phyloP scores from a whole-genome alignment of 1,140 invertebrate genomes.

The Drosophila paulistorum region DNA sequence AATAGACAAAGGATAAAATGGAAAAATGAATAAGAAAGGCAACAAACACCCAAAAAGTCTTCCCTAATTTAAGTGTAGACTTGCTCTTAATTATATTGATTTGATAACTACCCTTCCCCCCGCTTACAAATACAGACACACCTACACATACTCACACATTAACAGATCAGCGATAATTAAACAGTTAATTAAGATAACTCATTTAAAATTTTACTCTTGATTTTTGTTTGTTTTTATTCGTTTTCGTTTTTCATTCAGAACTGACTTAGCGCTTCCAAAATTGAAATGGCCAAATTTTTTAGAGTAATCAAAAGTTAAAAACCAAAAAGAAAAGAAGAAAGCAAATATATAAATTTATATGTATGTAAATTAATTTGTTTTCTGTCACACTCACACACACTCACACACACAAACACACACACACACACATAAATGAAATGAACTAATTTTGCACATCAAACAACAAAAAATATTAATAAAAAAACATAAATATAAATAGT shows the following conservation, averaged over 20 bases:
- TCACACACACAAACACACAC: slow-evolving; percentile 7
- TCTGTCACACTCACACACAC: neutral
- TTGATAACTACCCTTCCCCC: neutral
- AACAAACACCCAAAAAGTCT: slow-evolving; percentile 70
- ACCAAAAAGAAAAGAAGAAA: slow-evolving; percentile 20
- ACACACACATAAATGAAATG: slow-evolving; percentile 22
- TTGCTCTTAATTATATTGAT: slow-evolving; percentile 2
- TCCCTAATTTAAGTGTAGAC: slow-evolving; percentile 70
- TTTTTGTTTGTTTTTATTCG: slow-evolving; percentile 17
- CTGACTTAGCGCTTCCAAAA: slow-evolving; percentile 82
- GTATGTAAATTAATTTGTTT: slow-evolving; percentile 25
- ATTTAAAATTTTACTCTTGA: neutral
- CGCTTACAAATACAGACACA: neutral
- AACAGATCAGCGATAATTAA: slow-evolving; percentile 13
- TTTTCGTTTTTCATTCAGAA: slow-evolving; percentile 63
- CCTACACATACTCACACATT: slow-evolving; percentile 19
- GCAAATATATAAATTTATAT: slow-evolving; percentile 36
- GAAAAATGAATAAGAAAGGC: slow-evolving; percentile 15
- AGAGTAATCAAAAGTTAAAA: slow-evolving; percentile 60
- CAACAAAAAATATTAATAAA: slow-evolving; percentile 28
- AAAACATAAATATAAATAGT: slow-evolving; percentile 35
- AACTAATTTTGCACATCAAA: slow-evolving; percentile 61
- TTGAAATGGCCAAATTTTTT: slow-evolving; percentile 81
- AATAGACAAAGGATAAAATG: neutral
- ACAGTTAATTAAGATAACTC: slow-evolving; percentile 5